phyloP scores from a whole-genome alignment of 1,140 invertebrate species.

The Babylonia areolata region DNA sequence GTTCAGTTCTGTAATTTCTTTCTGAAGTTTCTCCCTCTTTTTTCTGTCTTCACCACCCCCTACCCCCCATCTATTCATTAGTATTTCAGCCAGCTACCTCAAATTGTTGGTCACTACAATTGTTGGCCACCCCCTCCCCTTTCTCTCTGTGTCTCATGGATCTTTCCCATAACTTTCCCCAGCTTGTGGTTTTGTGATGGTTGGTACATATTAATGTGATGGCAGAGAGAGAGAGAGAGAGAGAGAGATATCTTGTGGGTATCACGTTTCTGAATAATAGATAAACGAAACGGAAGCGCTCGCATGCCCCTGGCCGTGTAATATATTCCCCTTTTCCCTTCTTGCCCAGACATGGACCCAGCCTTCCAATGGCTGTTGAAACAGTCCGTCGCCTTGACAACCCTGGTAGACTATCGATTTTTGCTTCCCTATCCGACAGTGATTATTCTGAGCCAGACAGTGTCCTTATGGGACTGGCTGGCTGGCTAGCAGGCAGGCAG shows the following conservation, averaged over 20 bases:
- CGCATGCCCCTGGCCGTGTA: not conserved
- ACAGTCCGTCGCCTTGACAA: conserved; percentile 38
- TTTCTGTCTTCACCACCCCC: too few relatives aligned
- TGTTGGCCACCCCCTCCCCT: too few relatives aligned
- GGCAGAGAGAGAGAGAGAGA: too few relatives aligned
- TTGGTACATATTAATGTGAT: too few relatives aligned
- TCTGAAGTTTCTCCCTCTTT: too few relatives aligned
- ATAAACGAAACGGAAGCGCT: not conserved
- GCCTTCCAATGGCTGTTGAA: conserved; percentile 40
- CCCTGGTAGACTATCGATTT: conserved; percentile 41
- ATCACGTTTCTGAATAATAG: not conserved
- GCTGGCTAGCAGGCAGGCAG: not conserved
- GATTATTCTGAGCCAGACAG: conserved; percentile 23
- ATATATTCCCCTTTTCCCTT: not conserved
- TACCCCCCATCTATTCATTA: too few relatives aligned
- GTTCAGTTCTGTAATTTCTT: too few relatives aligned
- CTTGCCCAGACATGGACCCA: conserved; percentile 27
- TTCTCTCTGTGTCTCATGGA: too few relatives aligned
- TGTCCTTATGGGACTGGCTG: conserved; percentile 33
- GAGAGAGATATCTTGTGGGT: not conserved
- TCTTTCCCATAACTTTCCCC: too few relatives aligned
- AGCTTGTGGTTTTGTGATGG: too few relatives aligned
- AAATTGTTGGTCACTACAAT: too few relatives aligned
- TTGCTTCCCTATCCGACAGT: not conserved
- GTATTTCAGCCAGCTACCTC: too few relatives aligned